Evolutionary conservation across 2,113 vertebrate genomes (phyloP).

Genomic region (Glaucidium brasilianum): DNA sequence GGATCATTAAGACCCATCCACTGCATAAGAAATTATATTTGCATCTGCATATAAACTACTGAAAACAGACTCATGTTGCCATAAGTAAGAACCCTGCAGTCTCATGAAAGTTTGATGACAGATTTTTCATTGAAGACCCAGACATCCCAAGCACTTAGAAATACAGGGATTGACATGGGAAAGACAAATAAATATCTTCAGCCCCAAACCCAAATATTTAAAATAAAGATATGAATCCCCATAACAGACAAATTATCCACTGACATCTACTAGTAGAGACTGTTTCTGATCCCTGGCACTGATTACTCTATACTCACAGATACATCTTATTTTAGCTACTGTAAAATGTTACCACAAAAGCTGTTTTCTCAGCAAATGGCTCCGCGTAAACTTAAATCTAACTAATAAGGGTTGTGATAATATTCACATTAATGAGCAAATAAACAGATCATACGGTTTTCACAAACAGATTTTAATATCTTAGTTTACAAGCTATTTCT

Average conservation of each 20-base stretch:
- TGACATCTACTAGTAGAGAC: neutral
- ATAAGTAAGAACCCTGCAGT: neutral
- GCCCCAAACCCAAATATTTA: neutral
- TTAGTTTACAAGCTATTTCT: conserved; percentile 27
- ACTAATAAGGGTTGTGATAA: neutral
- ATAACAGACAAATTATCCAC: neutral
- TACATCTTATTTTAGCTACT: neutral
- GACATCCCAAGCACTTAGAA: neutral
- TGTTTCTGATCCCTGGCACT: neutral
- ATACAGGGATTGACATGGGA: neutral
- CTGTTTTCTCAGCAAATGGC: conserved; percentile 21
- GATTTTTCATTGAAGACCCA: neutral
- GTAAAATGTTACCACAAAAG: neutral
- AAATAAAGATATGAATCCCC: neutral
- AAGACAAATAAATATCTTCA: neutral
- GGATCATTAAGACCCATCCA: neutral
- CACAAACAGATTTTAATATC: conserved; percentile 9
- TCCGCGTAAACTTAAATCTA: neutral
- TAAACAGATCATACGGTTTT: conserved; percentile 8
- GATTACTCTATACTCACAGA: neutral
- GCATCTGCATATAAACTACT: neutral
- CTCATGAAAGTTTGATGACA: neutral
- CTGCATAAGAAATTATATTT: neutral
- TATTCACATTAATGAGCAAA: conserved; percentile 18
- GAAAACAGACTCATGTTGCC: neutral